Conservation (phyloP, 2,797 vertebrate genomes). For the Poecilia velifera region DNA sequence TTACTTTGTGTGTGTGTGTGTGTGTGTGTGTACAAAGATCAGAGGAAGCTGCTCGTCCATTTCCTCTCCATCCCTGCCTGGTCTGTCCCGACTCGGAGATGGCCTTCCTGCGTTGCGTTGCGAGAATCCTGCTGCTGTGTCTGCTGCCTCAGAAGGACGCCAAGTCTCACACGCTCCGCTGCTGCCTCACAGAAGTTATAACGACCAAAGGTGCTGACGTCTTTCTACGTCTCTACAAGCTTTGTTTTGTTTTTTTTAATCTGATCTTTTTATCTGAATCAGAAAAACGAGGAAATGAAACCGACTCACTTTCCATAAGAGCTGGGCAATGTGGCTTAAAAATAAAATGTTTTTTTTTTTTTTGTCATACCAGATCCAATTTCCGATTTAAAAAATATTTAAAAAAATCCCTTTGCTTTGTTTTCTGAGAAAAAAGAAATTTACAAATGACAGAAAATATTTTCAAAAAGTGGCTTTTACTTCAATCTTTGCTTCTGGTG, state of each 20-base stretch:
- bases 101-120: slow-evolving; percentile 90
- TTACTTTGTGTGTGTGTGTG: not conserved
- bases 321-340: no score
- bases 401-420: no score
- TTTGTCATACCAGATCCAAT: no score
- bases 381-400: no score
- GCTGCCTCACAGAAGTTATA: slow-evolving; percentile 95
- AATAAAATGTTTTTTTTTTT: no score
- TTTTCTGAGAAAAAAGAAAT: no score
- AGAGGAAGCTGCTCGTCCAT: slow-evolving; percentile 89
- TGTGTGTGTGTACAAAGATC: slow-evolving; percentile 75
- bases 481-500: no score
- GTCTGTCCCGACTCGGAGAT: slow-evolving; percentile 88
- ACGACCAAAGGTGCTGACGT: slow-evolving; percentile 76
- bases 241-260: no score
- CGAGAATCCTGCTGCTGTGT: slow-evolving; percentile 91
- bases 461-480: no score
- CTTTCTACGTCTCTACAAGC: no score
- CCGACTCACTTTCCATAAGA: not conserved
- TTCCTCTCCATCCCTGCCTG: slow-evolving; percentile 91
- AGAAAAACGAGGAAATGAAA: not conserved
- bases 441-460: no score
- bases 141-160: slow-evolving; percentile 91
- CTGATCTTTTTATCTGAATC: not conserved
- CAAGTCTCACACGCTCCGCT: slow-evolving; percentile 90